Percentiles rank a stretch among this genome's conserved stretches.
Conservation (phyloP, 2,888 invertebrate genomes). For the Sialis lutaria region DNA sequence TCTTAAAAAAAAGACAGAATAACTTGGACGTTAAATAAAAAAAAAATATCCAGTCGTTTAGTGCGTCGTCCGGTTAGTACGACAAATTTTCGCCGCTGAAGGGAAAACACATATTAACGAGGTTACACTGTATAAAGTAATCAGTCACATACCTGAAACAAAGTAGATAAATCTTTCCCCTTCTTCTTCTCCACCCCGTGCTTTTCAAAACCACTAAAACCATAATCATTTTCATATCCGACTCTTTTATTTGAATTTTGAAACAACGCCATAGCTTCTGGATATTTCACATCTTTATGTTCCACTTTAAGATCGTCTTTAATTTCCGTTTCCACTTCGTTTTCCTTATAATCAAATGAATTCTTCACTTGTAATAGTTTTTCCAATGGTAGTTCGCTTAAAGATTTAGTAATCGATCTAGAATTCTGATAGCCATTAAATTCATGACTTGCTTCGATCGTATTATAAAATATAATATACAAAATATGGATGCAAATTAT, state of each 20-base stretch:
- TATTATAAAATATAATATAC: no score
- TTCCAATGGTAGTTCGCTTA: slow-evolving; percentile 51
- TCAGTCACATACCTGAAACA: neutral
- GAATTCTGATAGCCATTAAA: neutral
- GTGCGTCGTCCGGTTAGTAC: no score
- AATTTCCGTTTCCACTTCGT: slow-evolving; percentile 4
- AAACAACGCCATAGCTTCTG: slow-evolving; percentile 3
- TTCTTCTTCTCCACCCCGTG: slow-evolving; percentile 17
- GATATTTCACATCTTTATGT: neutral
- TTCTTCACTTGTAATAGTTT: slow-evolving; percentile 46
- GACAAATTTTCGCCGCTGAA: no score
- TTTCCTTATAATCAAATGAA: slow-evolving; percentile 18
- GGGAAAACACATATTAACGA: no score
- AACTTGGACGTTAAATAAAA: no score
- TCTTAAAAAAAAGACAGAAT: no score
- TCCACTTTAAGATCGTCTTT: neutral
- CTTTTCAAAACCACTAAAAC: slow-evolving; percentile 16
- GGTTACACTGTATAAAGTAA: no score
- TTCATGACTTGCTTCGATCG: neutral
- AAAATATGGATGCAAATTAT: no score
- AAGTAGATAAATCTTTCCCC: neutral
- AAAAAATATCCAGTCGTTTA: no score
- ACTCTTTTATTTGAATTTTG: neutral
- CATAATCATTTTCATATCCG: slow-evolving; percentile 13
- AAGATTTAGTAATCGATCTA: slow-evolving; percentile 25